These are phyloP conservation scores for Melieria picta DNA, from an alignment of 2,888 invertebrate genomes.

Conservation along the genomic window DNA sequence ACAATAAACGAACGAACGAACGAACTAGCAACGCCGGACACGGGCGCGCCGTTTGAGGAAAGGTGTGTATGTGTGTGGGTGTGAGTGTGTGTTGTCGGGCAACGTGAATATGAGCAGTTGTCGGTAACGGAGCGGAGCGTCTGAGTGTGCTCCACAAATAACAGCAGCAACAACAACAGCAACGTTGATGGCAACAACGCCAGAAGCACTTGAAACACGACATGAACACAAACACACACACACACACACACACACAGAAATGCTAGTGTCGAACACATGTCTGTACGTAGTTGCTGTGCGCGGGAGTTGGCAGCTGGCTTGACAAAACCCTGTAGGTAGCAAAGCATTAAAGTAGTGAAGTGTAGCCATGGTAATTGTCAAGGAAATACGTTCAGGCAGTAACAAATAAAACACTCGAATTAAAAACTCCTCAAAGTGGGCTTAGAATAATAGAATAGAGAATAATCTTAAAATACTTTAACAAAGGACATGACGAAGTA, in stretches of 20 bases:
- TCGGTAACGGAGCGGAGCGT: background rate
- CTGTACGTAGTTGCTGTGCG: too few relatives aligned
- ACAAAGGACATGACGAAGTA: too few relatives aligned
- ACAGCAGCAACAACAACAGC: slow-evolving; percentile 38
- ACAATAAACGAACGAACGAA: slow-evolving; percentile 45
- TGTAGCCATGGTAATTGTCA: too few relatives aligned
- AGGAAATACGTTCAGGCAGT: too few relatives aligned
- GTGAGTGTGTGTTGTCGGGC: slow-evolving; percentile 5
- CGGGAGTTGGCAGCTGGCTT: too few relatives aligned
- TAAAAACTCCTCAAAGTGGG: too few relatives aligned
- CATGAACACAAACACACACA: slow-evolving; percentile 9
- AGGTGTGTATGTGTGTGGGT: slow-evolving; percentile 3
- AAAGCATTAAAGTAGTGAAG: too few relatives aligned
- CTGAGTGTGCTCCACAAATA: slow-evolving; percentile 14
- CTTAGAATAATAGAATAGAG: too few relatives aligned
- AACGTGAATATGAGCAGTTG: background rate
- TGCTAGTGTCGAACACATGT: background rate
- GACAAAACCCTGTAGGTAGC: too few relatives aligned
- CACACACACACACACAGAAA: slow-evolving; percentile 1
- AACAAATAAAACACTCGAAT: too few relatives aligned
- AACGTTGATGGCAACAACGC: slow-evolving; percentile 51
- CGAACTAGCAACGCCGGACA: too few relatives aligned
- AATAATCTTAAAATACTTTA: too few relatives aligned
- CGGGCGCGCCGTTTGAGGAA: background rate
- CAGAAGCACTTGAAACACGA: slow-evolving; percentile 21